A percentile compares a stretch with the other conserved stretches of the same genome.
phyloP scores from a whole-genome alignment of 2,888 invertebrate species.

The Empis stercorea region DNA sequence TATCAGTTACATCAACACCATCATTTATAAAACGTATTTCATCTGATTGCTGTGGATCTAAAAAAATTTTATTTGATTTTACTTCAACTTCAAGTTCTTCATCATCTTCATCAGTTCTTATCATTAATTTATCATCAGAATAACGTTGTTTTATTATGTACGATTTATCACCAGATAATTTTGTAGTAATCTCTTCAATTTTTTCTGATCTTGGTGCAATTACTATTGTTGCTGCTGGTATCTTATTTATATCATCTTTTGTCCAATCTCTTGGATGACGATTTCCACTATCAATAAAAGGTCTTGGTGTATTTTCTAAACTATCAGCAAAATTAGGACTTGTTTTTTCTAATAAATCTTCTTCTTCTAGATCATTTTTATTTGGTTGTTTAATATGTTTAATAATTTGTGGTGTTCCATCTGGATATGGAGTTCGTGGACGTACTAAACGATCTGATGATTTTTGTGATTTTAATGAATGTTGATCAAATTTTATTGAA shows the following conservation, averaged over 20 bases:
- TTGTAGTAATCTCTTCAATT: not conserved
- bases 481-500: conserved; percentile 19
- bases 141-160: conserved; percentile 3
- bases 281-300: conserved; percentile 3
- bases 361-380: conserved; percentile 7
- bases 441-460: conserved; percentile 21
- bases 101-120: conserved; percentile 28
- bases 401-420: conserved; percentile 22
- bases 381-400: conserved; percentile 10
- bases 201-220: conserved; percentile 3
- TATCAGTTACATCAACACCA: conserved; percentile 33
- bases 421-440: conserved; percentile 31
- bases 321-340: conserved; percentile 25
- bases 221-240: no score
- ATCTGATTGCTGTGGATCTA: conserved; percentile 24
- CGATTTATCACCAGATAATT: conserved; percentile 1
- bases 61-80: conserved; percentile 24
- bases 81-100: conserved; percentile 31
- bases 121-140: not conserved
- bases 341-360: conserved; percentile 23
- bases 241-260: not conserved
- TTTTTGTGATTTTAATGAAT: conserved; percentile 12
- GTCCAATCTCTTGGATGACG: conserved; percentile 1
- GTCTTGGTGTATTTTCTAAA: conserved; percentile 21
- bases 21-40: conserved; percentile 35